Base-by-base conservation (phyloP, 2,797 vertebrate genomes). In the Pantherophis alleghaniensis region DNA sequence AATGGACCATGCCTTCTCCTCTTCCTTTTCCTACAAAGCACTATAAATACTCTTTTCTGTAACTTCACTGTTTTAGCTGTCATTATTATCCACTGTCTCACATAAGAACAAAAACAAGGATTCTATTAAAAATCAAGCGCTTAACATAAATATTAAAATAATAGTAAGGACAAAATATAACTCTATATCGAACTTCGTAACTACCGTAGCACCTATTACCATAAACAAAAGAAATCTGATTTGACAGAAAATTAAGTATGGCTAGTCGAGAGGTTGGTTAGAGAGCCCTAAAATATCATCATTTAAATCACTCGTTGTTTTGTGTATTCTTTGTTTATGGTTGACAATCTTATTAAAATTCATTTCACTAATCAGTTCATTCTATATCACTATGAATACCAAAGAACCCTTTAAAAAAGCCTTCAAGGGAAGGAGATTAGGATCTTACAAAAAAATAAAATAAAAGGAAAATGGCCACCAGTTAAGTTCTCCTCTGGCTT, bases 111-210 rank as follows among this genome's bases (percentile, higher is more conserved):
- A 96, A 96, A 56, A 90, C 69, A 89, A 79, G 55, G 59, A 89
- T 86, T 97, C 97, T 97, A 97, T 97, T 96, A 97, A 93, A 83
- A 97, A 97, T 97, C 96, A 96, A 98, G 97, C 95, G 74, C 95
- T 97, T 96, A 97, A 98, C 97, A 98, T 98, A 98, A 98, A 98
- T 98, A 98, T 97, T 98, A 98, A 98, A 98, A 98, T 97, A 96
- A 97, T 95, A 96, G 95, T 95, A 96, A 95, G 95, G 94, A 97
- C 95, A 96, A 96, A 97, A 97, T 97, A 97, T 94, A 97, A 96
- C 94, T 97, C 97, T 97, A 97, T 96, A 97, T 96, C 98, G 95
- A 97, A 97, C 97, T 96, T 97, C 97, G 97, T 97, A 97, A 97
- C 96, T 97, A 97, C 95, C 93, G 94, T 98, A 98, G 98, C 98